A percentile compares a stretch with the other conserved stretches of the same genome.
phyloP scores from a whole-genome alignment of 1,140 invertebrate genomes.

The Papilio polytes region DNA sequence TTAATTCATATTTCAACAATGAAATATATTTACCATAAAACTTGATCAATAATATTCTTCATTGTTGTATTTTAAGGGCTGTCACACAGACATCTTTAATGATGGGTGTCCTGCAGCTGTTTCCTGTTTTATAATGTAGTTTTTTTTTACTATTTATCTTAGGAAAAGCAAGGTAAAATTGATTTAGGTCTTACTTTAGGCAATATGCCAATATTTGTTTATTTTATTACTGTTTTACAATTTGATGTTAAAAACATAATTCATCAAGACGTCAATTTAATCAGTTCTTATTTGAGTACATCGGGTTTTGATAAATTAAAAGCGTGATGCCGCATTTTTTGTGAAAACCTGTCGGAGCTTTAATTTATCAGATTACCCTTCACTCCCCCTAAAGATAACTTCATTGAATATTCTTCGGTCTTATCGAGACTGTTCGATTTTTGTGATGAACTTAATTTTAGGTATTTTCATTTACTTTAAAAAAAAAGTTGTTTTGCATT shows the following conservation, averaged over 20 bases:
- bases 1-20: background rate
- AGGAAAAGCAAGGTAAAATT: too few relatives aligned
- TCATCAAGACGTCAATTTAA: constrained; percentile 12
- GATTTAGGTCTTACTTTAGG: too few relatives aligned
- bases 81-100: background rate
- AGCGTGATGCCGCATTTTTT: constrained; percentile 20
- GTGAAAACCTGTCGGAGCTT: constrained; percentile 2
- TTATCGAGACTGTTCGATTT: constrained; percentile 6
- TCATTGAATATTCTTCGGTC: background rate
- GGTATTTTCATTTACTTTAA: background rate
- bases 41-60: background rate
- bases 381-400: constrained; percentile 15
- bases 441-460: constrained; percentile 4
- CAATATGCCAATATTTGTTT: background rate
- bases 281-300: background rate
- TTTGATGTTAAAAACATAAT: background rate
- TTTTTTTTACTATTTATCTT: background rate
- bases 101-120: background rate
- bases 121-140: background rate
- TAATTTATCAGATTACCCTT: constrained; percentile 5
- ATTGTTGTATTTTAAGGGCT: background rate
- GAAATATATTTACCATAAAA: background rate
- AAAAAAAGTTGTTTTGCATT: background rate
- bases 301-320: constrained; percentile 2
- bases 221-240: background rate